Conservation (phyloP, 2,113 vertebrate genomes). For the Diphyllodes magnificus region DNA sequence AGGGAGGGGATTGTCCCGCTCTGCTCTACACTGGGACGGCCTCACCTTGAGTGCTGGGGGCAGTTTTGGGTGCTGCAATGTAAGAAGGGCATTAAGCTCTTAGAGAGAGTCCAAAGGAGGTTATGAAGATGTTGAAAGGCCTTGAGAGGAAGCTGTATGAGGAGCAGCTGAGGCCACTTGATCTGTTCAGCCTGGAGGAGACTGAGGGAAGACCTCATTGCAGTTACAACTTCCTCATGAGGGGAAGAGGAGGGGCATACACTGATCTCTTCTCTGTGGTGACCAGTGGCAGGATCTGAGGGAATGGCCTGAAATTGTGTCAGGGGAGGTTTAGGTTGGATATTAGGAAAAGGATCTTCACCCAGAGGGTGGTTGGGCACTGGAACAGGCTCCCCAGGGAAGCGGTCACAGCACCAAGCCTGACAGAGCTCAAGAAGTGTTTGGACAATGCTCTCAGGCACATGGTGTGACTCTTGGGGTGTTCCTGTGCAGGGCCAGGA, state of each 20-base stretch:
- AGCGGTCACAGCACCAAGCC: background rate
- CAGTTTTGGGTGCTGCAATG: rapidly evolving
- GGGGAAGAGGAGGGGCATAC: background rate
- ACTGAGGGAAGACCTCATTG: background rate
- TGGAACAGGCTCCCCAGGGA: background rate
- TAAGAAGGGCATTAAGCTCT: background rate
- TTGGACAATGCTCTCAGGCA: background rate
- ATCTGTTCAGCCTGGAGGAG: background rate
- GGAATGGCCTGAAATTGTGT: background rate
- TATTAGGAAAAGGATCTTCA: background rate
- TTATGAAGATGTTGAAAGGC: background rate
- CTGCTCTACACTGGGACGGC: rapidly evolving
- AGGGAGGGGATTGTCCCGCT: background rate
- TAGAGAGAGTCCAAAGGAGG: background rate
- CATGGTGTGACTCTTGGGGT: background rate
- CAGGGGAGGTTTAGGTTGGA: background rate
- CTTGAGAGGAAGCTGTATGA: rapidly evolving
- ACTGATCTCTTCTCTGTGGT: background rate
- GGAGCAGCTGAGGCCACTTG: background rate
- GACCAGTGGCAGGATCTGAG: background rate
- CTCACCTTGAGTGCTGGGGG: background rate
- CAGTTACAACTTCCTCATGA: background rate
- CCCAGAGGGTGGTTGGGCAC: background rate
- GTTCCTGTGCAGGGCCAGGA: background rate
- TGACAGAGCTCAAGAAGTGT: background rate